Evolutionary conservation across 2,113 vertebrate species (phyloP).

Genomic region (Sapayoa aenigma): DNA sequence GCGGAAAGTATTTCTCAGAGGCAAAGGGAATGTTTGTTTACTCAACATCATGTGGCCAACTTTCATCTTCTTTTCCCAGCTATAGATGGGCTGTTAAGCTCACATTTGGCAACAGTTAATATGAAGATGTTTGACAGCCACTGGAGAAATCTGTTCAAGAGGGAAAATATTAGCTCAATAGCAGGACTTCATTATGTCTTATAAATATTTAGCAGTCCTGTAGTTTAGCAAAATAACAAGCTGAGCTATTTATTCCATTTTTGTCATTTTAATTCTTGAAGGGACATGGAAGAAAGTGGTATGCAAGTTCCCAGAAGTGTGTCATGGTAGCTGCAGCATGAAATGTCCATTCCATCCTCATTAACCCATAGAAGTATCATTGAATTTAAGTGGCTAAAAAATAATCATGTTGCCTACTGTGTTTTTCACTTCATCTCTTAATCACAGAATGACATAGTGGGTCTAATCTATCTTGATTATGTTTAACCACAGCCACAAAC

Average conservation of each 20-base stretch:
- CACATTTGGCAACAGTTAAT: conserved; percentile 21
- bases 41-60: background rate
- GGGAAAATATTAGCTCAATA: conserved; percentile 40
- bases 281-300: background rate
- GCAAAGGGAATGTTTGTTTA: conserved; percentile 35
- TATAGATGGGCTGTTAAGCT: conserved; percentile 4
- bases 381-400: background rate
- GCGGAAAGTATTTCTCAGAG: conserved; percentile 20
- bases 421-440: background rate
- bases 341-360: background rate
- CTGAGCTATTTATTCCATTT: conserved; percentile 42
- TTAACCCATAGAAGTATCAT: background rate
- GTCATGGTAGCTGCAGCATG: background rate
- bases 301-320: background rate
- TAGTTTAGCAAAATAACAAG: conserved; percentile 36
- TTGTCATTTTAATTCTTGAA: conserved; percentile 18
- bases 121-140: conserved; percentile 42
- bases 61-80: conserved; percentile 53
- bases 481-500: background rate
- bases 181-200: background rate
- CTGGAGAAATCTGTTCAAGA: conserved; percentile 39
- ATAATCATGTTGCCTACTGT: background rate
- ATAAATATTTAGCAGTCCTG: conserved; percentile 33
- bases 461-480: too few relatives aligned
- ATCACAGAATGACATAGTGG: too few relatives aligned